phyloP scores from a whole-genome alignment of 2,888 invertebrate genomes.

The Tetragnatha montana region DNA sequence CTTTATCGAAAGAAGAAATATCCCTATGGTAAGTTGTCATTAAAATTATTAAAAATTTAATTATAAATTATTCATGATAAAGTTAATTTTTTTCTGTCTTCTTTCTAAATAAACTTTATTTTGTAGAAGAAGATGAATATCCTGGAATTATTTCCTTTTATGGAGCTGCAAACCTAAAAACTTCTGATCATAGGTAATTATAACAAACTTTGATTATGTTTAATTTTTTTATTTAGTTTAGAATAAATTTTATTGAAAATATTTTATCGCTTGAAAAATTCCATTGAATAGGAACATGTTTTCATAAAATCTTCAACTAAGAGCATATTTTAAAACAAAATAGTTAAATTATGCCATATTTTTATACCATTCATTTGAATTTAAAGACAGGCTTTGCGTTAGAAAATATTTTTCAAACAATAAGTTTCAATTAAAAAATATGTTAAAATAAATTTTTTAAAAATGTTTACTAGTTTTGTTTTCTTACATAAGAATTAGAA shows the following conservation, averaged over 20 bases:
- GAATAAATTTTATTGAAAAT: background rate
- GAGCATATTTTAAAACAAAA: too few species aligned
- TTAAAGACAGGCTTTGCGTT: too few species aligned
- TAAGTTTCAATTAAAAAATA: too few species aligned
- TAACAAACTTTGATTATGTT: background rate
- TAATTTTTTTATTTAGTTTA: background rate
- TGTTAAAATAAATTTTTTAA: too few species aligned
- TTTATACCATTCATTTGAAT: too few species aligned
- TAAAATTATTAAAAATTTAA: background rate
- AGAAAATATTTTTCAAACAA: too few species aligned
- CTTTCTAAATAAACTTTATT: background rate
- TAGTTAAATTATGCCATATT: too few species aligned
- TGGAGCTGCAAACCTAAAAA: slow-evolving; percentile 94
- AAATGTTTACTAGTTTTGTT: too few species aligned
- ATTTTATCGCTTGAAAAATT: background rate
- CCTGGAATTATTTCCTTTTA: slow-evolving; percentile 90
- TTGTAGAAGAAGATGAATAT: slow-evolving; percentile 78
- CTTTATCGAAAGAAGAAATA: slow-evolving; percentile 89
- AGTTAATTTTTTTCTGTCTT: background rate
- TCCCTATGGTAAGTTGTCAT: slow-evolving; percentile 35
- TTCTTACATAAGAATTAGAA: too few species aligned
- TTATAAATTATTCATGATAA: background rate
- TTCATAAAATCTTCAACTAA: too few species aligned
- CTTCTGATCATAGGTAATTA: slow-evolving; percentile 88
- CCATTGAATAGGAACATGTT: too few species aligned